These are phyloP conservation scores for Corythornis cristatus DNA, from an alignment of 2,113 vertebrate species.

Conservation along the genomic window DNA sequence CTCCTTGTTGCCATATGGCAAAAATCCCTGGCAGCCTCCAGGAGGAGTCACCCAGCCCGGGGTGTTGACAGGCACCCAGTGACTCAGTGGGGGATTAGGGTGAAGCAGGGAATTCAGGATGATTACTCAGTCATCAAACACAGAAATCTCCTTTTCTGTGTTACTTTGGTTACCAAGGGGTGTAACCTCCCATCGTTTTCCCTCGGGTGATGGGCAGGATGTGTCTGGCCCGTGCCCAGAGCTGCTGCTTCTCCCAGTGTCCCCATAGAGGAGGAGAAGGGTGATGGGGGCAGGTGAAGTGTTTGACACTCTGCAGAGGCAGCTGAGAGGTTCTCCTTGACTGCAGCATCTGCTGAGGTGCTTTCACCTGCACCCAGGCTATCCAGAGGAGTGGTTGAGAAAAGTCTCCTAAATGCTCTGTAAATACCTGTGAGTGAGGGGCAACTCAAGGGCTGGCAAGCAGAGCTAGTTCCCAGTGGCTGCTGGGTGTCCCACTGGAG, in stretches of 20 bases:
- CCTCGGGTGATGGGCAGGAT: rapidly evolving
- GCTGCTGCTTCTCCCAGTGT: not conserved
- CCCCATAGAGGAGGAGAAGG: not conserved
- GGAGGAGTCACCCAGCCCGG: conserved; percentile 14
- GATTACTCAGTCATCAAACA: not conserved
- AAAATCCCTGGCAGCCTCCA: conserved; percentile 29
- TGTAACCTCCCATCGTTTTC: rapidly evolving
- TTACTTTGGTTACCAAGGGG: not conserved
- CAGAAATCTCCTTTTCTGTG: not conserved
- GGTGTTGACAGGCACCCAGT: not conserved
- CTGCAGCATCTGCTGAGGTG: not conserved
- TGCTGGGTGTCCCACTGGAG: not conserved
- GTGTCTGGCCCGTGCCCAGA: not conserved
- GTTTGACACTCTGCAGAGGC: rapidly evolving
- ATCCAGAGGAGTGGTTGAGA: rapidly evolving
- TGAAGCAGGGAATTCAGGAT: not conserved
- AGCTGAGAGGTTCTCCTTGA: not conserved
- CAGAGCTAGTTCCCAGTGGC: not conserved
- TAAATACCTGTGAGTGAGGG: not conserved
- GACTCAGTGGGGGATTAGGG: conserved; percentile 12
- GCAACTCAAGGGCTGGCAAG: not conserved
- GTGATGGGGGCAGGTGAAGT: not conserved
- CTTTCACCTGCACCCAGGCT: not conserved
- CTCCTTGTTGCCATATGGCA: conserved; percentile 54
- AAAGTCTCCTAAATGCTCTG: rapidly evolving